Conservation (phyloP, 2,113 vertebrate genomes). For the Crotophaga sulcirostris region DNA sequence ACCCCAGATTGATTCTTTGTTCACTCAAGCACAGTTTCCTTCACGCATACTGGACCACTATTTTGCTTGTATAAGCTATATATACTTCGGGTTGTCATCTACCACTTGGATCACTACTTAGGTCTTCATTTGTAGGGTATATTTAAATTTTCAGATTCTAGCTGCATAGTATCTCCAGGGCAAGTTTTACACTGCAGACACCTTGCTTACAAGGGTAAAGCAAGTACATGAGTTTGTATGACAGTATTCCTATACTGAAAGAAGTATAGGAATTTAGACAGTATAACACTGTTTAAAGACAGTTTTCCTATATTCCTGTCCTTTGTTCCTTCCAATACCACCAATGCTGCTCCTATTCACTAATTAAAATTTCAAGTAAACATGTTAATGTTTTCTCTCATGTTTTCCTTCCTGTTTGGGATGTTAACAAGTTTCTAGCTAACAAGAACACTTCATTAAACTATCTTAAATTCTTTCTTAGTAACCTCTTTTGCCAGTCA, state of each 20-base stretch:
- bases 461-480: not conserved
- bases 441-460: not conserved
- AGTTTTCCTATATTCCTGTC: not conserved
- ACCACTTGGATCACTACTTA: not conserved
- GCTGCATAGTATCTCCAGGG: not conserved
- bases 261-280: not conserved
- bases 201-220: not conserved
- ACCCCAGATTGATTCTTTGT: not conserved
- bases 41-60: not conserved
- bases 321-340: not conserved
- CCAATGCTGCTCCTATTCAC: not conserved
- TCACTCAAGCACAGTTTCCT: not conserved
- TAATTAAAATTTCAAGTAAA: not conserved
- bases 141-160: not conserved
- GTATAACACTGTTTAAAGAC: not conserved
- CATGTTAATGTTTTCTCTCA: not conserved
- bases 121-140: not conserved
- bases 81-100: not conserved
- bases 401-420: not conserved
- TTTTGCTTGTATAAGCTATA: not conserved
- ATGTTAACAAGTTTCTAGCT: not conserved
- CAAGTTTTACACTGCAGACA: not conserved
- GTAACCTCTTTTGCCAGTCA: not conserved
- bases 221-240: not conserved
- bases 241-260: not conserved